Evolutionary conservation across 2,888 invertebrate genomes (phyloP).

Genomic region (Aradus depressus): DNA sequence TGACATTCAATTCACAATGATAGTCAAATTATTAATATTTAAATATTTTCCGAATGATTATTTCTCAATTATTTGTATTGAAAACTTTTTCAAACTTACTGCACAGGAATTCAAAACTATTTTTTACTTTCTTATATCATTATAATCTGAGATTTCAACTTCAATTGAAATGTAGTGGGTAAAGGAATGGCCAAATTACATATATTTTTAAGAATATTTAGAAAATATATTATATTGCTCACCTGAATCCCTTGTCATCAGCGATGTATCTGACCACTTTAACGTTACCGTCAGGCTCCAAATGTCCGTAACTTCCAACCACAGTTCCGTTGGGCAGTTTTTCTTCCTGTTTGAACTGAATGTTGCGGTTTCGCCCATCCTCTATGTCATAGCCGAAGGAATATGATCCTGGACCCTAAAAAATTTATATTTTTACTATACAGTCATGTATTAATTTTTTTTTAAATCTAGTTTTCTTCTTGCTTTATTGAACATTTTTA

Average conservation of each 20-base stretch:
- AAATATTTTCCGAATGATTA: no score
- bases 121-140: not conserved
- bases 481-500: no score
- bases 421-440: not conserved
- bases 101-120: not conserved
- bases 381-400: conserved; percentile 60
- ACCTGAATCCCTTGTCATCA: conserved; percentile 57
- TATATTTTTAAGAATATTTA: not conserved
- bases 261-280: conserved; percentile 52
- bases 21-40: no score
- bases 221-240: conserved; percentile 27
- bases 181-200: not conserved
- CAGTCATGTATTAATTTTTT: no score
- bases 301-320: conserved; percentile 58
- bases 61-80: not conserved
- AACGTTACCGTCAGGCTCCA: conserved; percentile 50
- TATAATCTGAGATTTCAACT: not conserved
- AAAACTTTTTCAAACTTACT: not conserved
- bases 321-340: conserved; percentile 59
- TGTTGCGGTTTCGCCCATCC: conserved; percentile 51
- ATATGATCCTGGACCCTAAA: conserved; percentile 50
- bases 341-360: conserved; percentile 60
- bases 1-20: no score
- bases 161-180: not conserved
- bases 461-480: no score